These are phyloP conservation scores for Archilochus colubris DNA, from an alignment of 2,113 vertebrate species.

Conservation along the genomic window DNA sequence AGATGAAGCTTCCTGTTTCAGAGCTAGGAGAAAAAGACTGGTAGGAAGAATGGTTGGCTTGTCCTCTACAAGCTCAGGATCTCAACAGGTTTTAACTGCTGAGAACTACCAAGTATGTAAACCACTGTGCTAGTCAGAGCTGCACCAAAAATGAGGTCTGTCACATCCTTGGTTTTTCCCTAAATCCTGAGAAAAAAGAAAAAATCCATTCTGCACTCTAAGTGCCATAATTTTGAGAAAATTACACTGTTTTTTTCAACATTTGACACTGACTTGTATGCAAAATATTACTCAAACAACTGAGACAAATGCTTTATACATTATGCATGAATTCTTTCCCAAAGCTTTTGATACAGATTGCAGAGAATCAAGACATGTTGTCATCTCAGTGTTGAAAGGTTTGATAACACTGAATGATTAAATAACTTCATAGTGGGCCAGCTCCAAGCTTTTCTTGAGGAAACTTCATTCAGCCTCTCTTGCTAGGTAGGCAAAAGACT, in stretches of 20 bases:
- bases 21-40: not conserved
- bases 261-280: not conserved
- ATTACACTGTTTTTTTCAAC: not conserved
- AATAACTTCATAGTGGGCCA: not conserved
- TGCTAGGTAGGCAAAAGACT: not conserved
- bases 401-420: constrained; percentile 30
- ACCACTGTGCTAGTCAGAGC: not conserved
- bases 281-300: constrained; percentile 23
- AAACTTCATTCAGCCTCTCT: not conserved
- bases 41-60: not conserved
- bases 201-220: not conserved
- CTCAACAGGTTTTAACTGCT: not conserved
- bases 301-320: constrained; percentile 26
- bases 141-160: not conserved
- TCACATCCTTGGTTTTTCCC: not conserved
- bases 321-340: constrained; percentile 12
- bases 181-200: constrained; percentile 14
- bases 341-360: constrained; percentile 9
- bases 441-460: not conserved
- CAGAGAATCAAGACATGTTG: not conserved
- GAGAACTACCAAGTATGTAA: not conserved
- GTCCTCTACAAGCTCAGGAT: not conserved
- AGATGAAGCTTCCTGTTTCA: not conserved
- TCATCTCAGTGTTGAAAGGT: not conserved
- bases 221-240: constrained; percentile 18